phyloP scores from a whole-genome alignment of 2,888 invertebrate genomes.

The Ormyrus nitidulus region DNA sequence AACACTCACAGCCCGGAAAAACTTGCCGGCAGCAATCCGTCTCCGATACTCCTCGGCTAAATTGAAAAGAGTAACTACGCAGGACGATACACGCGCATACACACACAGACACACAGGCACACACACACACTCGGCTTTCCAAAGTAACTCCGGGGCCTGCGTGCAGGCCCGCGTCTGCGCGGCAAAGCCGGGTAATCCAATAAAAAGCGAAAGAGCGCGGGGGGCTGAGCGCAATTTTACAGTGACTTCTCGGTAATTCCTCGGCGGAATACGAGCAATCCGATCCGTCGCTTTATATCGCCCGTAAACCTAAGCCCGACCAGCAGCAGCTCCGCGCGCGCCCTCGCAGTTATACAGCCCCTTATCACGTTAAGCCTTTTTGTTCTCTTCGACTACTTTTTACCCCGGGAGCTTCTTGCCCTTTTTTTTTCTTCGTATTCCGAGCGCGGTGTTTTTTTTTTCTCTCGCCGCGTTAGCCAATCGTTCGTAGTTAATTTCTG shows the following conservation, averaged over 20 bases:
- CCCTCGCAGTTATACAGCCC: slow-evolving; percentile 30
- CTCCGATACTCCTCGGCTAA: not conserved
- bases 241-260: slow-evolving; percentile 54
- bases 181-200: slow-evolving; percentile 43
- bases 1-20: no score
- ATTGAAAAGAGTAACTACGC: slow-evolving; percentile 3
- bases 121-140: not conserved
- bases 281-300: slow-evolving; percentile 54
- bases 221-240: slow-evolving; percentile 48
- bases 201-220: slow-evolving; percentile 23
- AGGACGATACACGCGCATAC: not conserved
- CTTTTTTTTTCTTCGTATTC: not conserved
- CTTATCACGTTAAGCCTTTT: slow-evolving; percentile 52
- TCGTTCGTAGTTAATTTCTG: not conserved
- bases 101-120: not conserved
- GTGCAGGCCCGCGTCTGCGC: slow-evolving; percentile 1
- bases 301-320: slow-evolving; percentile 51
- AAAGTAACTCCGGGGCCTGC: slow-evolving; percentile 1
- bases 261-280: slow-evolving; percentile 54
- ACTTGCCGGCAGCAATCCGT: no score
- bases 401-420: no score
- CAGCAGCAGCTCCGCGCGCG: slow-evolving; percentile 6
- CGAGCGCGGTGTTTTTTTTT: not conserved
- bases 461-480: not conserved
- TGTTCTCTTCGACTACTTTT: slow-evolving; percentile 4